Evolutionary conservation across 2,113 vertebrate genomes (phyloP), one percentile per base, ranked within the genome.

Genomic region (Synodontis membranacea): DNA sequence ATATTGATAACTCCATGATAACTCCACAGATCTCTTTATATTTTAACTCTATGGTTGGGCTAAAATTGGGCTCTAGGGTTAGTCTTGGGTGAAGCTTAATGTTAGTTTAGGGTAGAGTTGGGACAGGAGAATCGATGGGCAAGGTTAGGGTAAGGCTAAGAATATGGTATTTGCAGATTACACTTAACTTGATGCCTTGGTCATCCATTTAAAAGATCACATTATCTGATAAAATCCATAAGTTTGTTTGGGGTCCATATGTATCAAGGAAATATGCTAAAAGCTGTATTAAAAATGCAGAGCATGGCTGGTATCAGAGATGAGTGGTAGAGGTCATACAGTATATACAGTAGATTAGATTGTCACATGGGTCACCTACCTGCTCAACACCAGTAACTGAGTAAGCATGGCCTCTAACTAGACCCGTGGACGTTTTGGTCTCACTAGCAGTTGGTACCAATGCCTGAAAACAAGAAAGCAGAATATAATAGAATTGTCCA

Each of bases 401-500:
- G 93, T 99, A 99, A 76, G 98, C 98, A 0, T 99, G 98, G 7
- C 98, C 97, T 89, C 91, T 96, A 84, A 99, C 94, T 0, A 99
- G 95, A 28, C 98, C 98, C 0, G 94, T 96, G 23, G 93, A 90
- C 88, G 97, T 97, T 80, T 95, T 95, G 1, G 94, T 95, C 92
- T 98, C 97, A 78, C 94, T 92, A 76, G 96, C 96, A 91, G 93
- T 92, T 0, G 95, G 94, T 87, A 97, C 89, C n/a, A 94, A 91
- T 1, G 94, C 93, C 98, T 99, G 93, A 82, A 46, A 48, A 44
- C 79, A 9, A 86, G 9, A 62, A 66, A 19, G 10, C 34, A 84
- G 83, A 52, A 42, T 70, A 64, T 60, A 48, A 52, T 4, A 42
- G 8, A 4, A 37, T 42, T 52, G 64, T 44, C 34, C 5, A 86